A percentile compares a stretch with the other conserved stretches of the same genome.
These are phyloP conservation scores for Actinemys pallida DNA, from an alignment of 2,113 vertebrate genomes.

Conservation along the genomic window DNA sequence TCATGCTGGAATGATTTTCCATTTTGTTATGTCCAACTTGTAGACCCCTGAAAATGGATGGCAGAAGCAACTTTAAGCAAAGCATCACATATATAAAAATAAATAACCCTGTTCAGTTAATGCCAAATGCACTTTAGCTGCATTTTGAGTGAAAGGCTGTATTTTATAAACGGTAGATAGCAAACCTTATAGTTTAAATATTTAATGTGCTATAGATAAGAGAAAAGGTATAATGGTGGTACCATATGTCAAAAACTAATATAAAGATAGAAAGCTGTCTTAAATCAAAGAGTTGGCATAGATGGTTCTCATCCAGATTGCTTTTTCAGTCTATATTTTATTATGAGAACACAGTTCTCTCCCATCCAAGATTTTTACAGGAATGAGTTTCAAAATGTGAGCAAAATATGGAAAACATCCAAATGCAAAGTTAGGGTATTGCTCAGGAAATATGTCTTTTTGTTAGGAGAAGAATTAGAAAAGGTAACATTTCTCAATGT, in stretches of 20 bases:
- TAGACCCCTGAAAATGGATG: background rate
- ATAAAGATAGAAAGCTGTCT: background rate
- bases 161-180: background rate
- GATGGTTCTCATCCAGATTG: background rate
- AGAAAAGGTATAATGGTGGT: background rate
- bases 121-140: background rate
- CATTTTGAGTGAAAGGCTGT: background rate
- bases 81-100: background rate
- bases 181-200: background rate
- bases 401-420: constrained; percentile 1
- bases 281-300: constrained; percentile 25
- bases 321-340: constrained; percentile 21
- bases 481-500: constrained; percentile 16
- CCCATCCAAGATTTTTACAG: background rate
- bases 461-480: background rate
- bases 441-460: constrained; percentile 30
- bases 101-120: background rate
- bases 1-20: background rate
- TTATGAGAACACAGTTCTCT: background rate
- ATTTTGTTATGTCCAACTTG: background rate
- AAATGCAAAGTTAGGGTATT: background rate
- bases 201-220: background rate
- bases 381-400: constrained; percentile 30
- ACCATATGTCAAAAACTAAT: background rate
- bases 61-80: background rate